A percentile compares a stretch with the other conserved stretches of the same genome.
Conservation (phyloP, 2,888 invertebrate genomes). For the Eristalis arbustorum region DNA sequence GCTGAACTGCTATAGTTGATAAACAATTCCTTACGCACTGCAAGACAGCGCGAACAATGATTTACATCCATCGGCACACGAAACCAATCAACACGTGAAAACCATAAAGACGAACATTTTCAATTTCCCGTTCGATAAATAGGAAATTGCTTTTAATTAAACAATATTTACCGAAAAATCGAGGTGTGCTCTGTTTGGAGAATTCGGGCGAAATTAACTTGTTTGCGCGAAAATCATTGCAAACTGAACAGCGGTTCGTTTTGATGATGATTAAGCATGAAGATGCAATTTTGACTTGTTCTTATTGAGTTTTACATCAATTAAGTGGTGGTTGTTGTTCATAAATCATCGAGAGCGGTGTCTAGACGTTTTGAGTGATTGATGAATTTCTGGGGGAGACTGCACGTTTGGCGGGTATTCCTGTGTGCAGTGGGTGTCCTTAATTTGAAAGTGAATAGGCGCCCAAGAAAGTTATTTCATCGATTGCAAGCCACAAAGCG, state of each 20-base stretch:
- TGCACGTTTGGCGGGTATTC: not conserved
- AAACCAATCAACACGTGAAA: slow-evolving; percentile 14
- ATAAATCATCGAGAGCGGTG: not conserved
- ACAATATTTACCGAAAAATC: not conserved
- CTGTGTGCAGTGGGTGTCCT: too few relatives aligned
- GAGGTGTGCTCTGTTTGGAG: not conserved
- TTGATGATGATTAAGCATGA: not conserved
- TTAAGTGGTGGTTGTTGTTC: not conserved
- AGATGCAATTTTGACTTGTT: not conserved
- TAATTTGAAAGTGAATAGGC: too few relatives aligned
- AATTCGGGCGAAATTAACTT: not conserved
- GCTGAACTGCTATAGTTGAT: not conserved
- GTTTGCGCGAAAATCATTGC: not conserved
- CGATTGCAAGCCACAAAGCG: too few relatives aligned
- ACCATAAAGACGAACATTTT: not conserved
- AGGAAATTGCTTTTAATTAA: not conserved
- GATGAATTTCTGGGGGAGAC: not conserved
- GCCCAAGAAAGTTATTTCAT: too few relatives aligned
- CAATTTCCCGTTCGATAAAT: not conserved
- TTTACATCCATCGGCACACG: not conserved
- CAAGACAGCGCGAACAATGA: not conserved
- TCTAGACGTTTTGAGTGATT: not conserved
- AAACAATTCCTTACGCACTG: not conserved
- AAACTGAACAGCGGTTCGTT: not conserved
- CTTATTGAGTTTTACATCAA: not conserved